A percentile compares a stretch with the other conserved stretches of the same genome.
Conservation (phyloP, 2,797 vertebrate species). For the Intellagama lesueurii region DNA sequence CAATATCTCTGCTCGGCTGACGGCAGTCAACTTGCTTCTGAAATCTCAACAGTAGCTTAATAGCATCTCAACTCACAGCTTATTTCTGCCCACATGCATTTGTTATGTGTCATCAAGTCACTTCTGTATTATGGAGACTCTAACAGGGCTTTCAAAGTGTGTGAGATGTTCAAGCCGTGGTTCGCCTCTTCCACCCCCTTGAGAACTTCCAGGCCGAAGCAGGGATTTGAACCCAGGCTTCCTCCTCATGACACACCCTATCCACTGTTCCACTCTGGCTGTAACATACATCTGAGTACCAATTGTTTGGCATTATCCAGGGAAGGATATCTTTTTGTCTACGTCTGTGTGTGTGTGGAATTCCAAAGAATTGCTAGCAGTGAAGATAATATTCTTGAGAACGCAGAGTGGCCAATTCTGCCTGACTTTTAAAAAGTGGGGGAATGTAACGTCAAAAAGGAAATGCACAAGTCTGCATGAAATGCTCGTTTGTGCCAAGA, state of each 20-base stretch:
- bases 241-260: too few species aligned
- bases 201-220: too few species aligned
- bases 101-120: too few species aligned
- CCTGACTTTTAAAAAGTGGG: background rate
- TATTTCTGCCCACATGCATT: background rate
- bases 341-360: too few species aligned
- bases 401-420: background rate
- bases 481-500: background rate
- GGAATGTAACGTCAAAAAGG: background rate
- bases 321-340: too few species aligned
- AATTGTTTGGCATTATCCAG: background rate
- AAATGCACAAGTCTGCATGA: background rate
- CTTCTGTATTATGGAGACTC: too few species aligned
- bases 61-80: background rate
- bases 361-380: background rate
- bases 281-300: background rate
- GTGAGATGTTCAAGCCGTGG: too few species aligned
- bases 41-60: background rate
- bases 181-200: too few species aligned
- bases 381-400: background rate
- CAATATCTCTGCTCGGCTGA: slow-evolving; percentile 1
- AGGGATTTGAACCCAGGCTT: too few species aligned
- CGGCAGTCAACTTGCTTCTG: background rate
- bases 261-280: too few species aligned
- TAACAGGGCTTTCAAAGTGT: too few species aligned